Percentiles rank a stretch among this genome's conserved stretches.
These are phyloP conservation scores for rat (Rattus norvegicus) DNA, from an alignment of 2,113 vertebrate genomes.

Conservation along the genomic window GRCr8 NC_086029.1:96017501-96018000, in stretches of 20 bases:
- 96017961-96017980: conserved; percentile 67
- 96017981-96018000: conserved; percentile 71
- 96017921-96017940: conserved; percentile 9
- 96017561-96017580: not conserved
- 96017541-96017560: not conserved
- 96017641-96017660: not conserved
- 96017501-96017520: not conserved
- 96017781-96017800: not conserved
- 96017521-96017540: too few species aligned
- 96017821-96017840: not conserved
- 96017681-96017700: not conserved
- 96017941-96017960: not conserved
- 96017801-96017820: not conserved
- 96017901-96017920: conserved; percentile 33
- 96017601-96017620: not conserved
- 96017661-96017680: not conserved
- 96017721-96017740: not conserved
- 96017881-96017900: not conserved
- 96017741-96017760: not conserved
- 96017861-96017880: not conserved
- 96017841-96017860: not conserved
- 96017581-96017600: not conserved
- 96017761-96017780: not conserved
- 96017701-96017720: not conserved
- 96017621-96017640: not conserved